Evolutionary conservation across 2,797 vertebrate genomes (phyloP), one percentile per base, ranked within the genome.

Genomic region (Gila robusta): DNA sequence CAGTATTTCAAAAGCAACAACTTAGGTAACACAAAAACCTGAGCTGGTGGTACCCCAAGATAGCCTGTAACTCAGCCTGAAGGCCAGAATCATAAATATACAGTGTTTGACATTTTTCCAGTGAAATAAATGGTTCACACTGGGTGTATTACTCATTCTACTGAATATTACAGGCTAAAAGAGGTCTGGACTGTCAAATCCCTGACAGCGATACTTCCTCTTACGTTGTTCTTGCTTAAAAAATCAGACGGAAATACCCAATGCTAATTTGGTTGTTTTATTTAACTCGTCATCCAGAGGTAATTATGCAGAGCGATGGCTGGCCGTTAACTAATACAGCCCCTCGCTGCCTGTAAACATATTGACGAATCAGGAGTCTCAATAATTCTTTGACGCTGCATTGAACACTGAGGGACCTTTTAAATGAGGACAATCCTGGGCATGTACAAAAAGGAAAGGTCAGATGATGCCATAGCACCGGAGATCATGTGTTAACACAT

Each of bases 51-150:
- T 72, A 86, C 66, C 54, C 69, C 37, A 64, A 73, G 69, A 52
- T 72, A 81, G 49, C 47, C 77, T 54, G 64, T 52, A 72, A 83
- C 84, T 83, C 32, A 67, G 79, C 78, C 81, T 84, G 84, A 88
- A 89, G 84, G 84, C 84, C 87, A 86, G 47, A 83, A 76, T 86
- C 81, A 88, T 84, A 88, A 88, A 88, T 86, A 88, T 28, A 76
- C 52, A 76, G 67, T 69, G 78, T 79, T 54, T 79, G 82, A 70
- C 87, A 78, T 69, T 84, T 86, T 79, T 84, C 49, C 37, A 39
- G 64, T n/a, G 5, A 84, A 81, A 86, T 86, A 81, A 86, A 88
- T 89, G 35, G 83, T 66, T 82, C 70, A 72, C 79, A 64, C 72
- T 71, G 78, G 71, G 21, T 6, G 6, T 82, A 84, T 86, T 88